Evolutionary conservation across 2,797 vertebrate species (phyloP), one percentile per base, ranked within the genome.

Genomic region (Tinamus major): DNA sequence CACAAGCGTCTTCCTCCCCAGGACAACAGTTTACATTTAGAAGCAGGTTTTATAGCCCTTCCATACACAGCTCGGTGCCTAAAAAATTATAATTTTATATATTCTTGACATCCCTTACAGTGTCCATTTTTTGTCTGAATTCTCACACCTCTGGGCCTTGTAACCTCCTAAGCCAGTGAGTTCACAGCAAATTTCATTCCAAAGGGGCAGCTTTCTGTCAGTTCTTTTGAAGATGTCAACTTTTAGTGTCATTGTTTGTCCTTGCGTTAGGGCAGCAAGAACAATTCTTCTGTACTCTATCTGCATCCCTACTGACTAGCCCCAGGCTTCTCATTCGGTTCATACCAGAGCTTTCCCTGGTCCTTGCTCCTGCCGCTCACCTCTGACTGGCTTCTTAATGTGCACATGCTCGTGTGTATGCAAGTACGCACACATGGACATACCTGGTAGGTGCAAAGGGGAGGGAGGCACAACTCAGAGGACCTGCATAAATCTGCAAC

Each of bases 401-500:
- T 11, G 53, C 75, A 69, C 29, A 16, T 37, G 41, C 59, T 53
- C 55, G 51, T 62, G 80, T 84, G 2, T 24, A 13, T 12, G 33
- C 24, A 85, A 2, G 2, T 31, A 39, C 19, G 58, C 65, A 82
- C 29, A 3, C 55, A 56, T 18, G 16, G 53, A 31, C 9, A 18
- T 18, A 17, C 10, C 10, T 56, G 55, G 55, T 11, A 19, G 29
- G 53, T 56, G 53, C 29, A 31, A 29, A n/a, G 29, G 56, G 2
- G 1, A 64, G 63, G n/a, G 64, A 78, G 49, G 79, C 69, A 92
- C 65, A 83, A 65, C 62, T 78, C 72, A 49, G 65, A 76, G 65
- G 59, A 72, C 68, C 85, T 62, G 55, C 90, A 87, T 74, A 63
- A 90, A 92, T 84, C 83, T 2, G 1, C 70, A 77, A 33, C 71